These are phyloP conservation scores for Anadara kagoshimensis DNA, from an alignment of 1,140 invertebrate species.

Conservation along the genomic window DNA sequence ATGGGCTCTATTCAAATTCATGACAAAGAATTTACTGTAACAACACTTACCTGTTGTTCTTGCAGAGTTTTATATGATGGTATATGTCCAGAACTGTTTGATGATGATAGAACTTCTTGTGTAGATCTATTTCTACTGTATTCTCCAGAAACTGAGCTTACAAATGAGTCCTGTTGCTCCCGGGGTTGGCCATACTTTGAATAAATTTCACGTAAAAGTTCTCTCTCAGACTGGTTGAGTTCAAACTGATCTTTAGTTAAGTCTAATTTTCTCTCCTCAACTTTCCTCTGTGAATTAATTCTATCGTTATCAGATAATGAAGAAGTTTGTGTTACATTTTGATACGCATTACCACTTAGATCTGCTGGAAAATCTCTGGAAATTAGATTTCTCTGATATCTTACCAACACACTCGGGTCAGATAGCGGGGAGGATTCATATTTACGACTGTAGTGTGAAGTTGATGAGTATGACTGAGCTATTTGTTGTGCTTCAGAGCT, in stretches of 20 bases:
- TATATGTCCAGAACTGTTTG: conserved; percentile 48
- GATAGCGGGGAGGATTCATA: conserved; percentile 5
- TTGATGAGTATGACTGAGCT: neutral
- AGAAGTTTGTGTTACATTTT: no score
- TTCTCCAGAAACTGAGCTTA: no score
- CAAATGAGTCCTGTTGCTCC: no score
- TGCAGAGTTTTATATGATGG: conserved; percentile 57
- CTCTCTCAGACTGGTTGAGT: no score
- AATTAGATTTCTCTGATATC: conserved; percentile 19
- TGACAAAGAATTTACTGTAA: neutral
- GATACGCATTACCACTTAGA: neutral
- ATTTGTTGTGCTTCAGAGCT: neutral
- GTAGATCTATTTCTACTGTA: neutral
- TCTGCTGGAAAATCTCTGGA: neutral
- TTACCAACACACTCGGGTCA: conserved; percentile 14
- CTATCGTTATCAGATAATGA: no score
- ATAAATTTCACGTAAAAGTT: no score
- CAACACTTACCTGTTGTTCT: conserved; percentile 57
- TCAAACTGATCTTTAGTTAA: no score
- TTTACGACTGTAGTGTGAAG: neutral
- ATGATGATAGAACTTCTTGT: conserved; percentile 32
- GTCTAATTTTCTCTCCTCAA: no score
- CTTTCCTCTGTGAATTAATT: no score
- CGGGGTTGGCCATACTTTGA: no score
- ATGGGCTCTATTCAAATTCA: no score